Evolutionary conservation across 2,888 invertebrate genomes (phyloP).

Genomic region (Herminia tarsipennalis): DNA sequence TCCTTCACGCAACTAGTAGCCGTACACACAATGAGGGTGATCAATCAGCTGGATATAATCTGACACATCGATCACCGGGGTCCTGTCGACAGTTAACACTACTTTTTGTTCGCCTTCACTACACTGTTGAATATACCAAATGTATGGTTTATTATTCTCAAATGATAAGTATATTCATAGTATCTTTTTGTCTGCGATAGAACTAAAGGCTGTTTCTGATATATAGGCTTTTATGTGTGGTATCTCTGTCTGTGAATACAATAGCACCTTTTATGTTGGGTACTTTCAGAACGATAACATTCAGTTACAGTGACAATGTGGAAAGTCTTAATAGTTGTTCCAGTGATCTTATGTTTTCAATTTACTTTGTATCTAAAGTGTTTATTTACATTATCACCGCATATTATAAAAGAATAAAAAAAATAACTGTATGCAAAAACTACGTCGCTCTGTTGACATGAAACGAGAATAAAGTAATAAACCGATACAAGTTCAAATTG

Average conservation of each 20-base stretch:
- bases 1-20: background rate
- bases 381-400: no score
- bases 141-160: constrained; percentile 1
- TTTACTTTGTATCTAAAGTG: no score
- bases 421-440: no score
- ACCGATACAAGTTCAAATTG: no score
- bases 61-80: constrained; percentile 6
- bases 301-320: background rate
- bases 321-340: no score
- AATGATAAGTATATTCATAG: background rate
- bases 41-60: constrained; percentile 9
- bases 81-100: background rate
- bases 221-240: background rate
- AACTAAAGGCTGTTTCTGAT: background rate
- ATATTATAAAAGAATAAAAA: no score
- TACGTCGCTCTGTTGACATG: no score
- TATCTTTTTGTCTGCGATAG: background rate
- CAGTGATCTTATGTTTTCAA: no score
- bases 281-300: background rate
- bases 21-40: constrained; percentile 1
- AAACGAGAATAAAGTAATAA: no score
- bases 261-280: background rate
- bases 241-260: background rate
- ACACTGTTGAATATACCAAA: constrained; percentile 1
- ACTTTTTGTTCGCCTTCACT: constrained; percentile 1